These are phyloP conservation scores for Myotis myotis DNA, from an alignment of 2,797 vertebrate species.

Conservation along the genomic window DNA sequence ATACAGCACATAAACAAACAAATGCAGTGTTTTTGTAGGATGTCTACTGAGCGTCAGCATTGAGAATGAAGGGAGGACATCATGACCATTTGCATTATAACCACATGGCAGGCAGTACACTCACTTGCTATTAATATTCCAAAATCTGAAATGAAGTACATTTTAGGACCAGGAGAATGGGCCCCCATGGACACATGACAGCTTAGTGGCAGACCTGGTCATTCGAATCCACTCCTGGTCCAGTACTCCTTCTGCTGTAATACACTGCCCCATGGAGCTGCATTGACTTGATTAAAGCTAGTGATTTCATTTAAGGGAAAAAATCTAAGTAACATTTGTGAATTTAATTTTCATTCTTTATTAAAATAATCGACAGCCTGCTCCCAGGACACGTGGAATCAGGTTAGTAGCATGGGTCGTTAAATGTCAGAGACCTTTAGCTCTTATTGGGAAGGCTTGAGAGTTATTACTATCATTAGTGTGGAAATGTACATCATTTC, in stretches of 20 bases:
- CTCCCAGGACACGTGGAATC: not conserved
- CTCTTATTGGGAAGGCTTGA: not conserved
- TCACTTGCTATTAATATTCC: not conserved
- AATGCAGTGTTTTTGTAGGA: not conserved
- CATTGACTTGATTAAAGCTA: not conserved
- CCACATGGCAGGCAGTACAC: not conserved
- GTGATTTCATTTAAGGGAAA: not conserved
- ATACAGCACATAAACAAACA: not conserved
- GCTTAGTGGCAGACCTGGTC: not conserved
- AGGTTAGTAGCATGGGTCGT: not conserved
- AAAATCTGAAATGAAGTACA: not conserved
- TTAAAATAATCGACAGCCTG: not conserved
- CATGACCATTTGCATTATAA: not conserved
- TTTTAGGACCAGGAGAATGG: not conserved
- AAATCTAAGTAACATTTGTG: not conserved
- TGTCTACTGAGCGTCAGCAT: not conserved
- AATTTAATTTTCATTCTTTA: slow-evolving; percentile 26
- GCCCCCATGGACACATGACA: fast-evolving
- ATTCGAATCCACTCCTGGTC: not conserved
- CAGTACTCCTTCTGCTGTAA: not conserved
- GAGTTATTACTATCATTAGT: not conserved
- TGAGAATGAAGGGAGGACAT: too few relatives aligned
- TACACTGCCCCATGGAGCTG: fast-evolving
- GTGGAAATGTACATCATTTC: not conserved
- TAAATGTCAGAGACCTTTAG: not conserved